Evolutionary conservation across 2,888 invertebrate genomes (phyloP).

Genomic region (Cataglyphis albicans): DNA sequence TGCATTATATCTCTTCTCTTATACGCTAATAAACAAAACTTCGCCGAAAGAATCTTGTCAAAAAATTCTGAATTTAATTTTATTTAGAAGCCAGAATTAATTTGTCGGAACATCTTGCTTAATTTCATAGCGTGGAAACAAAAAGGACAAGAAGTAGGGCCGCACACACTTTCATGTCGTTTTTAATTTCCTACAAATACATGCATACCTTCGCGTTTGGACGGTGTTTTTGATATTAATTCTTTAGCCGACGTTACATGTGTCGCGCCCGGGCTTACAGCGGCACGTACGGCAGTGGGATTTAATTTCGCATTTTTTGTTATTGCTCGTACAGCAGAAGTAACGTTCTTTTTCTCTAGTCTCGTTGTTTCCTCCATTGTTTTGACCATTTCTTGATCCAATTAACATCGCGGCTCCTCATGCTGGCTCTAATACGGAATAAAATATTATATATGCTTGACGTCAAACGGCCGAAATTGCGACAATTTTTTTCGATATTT

Average conservation of each 20-base stretch:
- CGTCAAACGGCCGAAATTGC: slow-evolving; percentile 40
- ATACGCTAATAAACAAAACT: slow-evolving; percentile 3
- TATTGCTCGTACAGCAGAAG: slow-evolving; percentile 36
- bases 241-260: slow-evolving; percentile 63
- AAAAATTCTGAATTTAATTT: slow-evolving; percentile 18
- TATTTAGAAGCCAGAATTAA: slow-evolving; percentile 12
- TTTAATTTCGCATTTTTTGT: slow-evolving; percentile 64
- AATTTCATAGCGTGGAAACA: slow-evolving; percentile 18
- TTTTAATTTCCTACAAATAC: slow-evolving; percentile 48
- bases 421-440: slow-evolving; percentile 16
- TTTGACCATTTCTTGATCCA: slow-evolving; percentile 38
- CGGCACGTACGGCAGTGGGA: slow-evolving; percentile 45
- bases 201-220: slow-evolving; percentile 34
- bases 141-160: background rate
- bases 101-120: slow-evolving; percentile 34
- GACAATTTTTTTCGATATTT: slow-evolving; percentile 8
- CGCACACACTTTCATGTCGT: slow-evolving; percentile 19
- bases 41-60: background rate
- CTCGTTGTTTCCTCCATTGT: slow-evolving; percentile 42
- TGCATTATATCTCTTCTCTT: background rate
- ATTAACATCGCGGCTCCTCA: slow-evolving; percentile 36
- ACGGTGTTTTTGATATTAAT: slow-evolving; percentile 70
- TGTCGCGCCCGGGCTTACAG: slow-evolving; percentile 64
- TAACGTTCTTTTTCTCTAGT: slow-evolving; percentile 21
- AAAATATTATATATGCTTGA: slow-evolving; percentile 45